Evolutionary conservation across 2,113 vertebrate species (phyloP).

Genomic region (Pelmatolapia mariae): DNA sequence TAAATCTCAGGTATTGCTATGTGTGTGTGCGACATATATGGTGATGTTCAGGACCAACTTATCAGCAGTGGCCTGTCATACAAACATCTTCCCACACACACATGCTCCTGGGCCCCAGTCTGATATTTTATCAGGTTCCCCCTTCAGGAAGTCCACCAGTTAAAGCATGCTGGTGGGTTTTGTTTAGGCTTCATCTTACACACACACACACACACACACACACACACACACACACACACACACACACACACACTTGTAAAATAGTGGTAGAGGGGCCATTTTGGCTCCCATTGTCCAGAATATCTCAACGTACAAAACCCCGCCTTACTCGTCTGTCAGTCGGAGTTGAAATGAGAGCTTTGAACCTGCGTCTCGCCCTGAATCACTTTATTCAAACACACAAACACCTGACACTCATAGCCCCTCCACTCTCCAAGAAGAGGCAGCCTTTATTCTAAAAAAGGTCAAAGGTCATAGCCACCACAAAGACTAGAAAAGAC

Average conservation of each 20-base stretch:
- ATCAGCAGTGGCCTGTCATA: conserved; percentile 1
- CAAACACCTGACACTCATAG: neutral
- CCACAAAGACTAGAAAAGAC: neutral
- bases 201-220: neutral
- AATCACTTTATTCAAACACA: neutral
- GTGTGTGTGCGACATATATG: neutral
- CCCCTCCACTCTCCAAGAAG: neutral
- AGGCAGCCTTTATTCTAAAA: neutral
- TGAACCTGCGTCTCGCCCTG: neutral
- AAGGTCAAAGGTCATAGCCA: conserved; percentile 29
- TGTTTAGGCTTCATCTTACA: conserved; percentile 4
- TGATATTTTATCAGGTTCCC: conserved; percentile 34
- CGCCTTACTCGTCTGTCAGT: neutral
- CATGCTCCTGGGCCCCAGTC: neutral
- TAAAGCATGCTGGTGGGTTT: neutral
- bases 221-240: neutral
- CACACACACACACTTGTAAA: neutral
- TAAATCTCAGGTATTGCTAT: neutral
- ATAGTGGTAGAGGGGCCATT: neutral
- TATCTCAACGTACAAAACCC: neutral
- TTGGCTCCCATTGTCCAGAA: neutral
- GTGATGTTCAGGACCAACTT: neutral
- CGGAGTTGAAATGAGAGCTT: neutral
- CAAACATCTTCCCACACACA: neutral
- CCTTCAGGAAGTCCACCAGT: neutral